Conservation (phyloP, 2,888 invertebrate species). For the Philopedon plagiatum region DNA sequence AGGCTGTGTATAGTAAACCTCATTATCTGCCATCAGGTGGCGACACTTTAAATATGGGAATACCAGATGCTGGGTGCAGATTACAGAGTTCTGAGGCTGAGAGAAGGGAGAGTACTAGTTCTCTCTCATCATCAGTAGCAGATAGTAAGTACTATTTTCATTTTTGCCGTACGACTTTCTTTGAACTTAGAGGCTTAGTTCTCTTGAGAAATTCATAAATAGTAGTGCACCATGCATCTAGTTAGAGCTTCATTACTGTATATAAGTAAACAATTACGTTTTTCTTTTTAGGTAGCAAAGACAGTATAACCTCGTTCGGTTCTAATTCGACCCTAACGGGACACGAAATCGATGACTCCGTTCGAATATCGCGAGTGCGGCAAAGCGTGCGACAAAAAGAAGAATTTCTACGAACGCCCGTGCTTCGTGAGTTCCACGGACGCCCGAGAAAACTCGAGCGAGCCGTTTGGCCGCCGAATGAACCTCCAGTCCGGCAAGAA, state of each 20-base stretch:
- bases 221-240: no score
- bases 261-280: neutral
- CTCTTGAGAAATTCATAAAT: no score
- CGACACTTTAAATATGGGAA: conserved; percentile 26
- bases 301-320: conserved; percentile 79
- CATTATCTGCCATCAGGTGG: conserved; percentile 52
- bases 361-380: conserved; percentile 80
- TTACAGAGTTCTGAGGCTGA: conserved; percentile 71
- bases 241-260: no score
- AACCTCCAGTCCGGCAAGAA: conserved; percentile 52
- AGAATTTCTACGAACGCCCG: conserved; percentile 84
- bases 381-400: conserved; percentile 92
- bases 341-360: conserved; percentile 79
- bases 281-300: conserved; percentile 72
- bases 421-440: conserved; percentile 83
- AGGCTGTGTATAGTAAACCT: conserved; percentile 56
- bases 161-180: no score
- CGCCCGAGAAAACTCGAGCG: conserved; percentile 83
- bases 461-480: conserved; percentile 78
- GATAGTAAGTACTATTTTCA: conserved; percentile 60
- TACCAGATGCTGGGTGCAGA: conserved; percentile 60
- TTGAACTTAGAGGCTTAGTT: no score
- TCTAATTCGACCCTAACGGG: conserved; percentile 79
- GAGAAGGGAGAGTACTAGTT: conserved; percentile 73
- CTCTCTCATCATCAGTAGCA: conserved; percentile 75